Evolutionary conservation across 2,797 vertebrate species (phyloP), one percentile per base, ranked within the genome.

Genomic region (Falco columbarius): DNA sequence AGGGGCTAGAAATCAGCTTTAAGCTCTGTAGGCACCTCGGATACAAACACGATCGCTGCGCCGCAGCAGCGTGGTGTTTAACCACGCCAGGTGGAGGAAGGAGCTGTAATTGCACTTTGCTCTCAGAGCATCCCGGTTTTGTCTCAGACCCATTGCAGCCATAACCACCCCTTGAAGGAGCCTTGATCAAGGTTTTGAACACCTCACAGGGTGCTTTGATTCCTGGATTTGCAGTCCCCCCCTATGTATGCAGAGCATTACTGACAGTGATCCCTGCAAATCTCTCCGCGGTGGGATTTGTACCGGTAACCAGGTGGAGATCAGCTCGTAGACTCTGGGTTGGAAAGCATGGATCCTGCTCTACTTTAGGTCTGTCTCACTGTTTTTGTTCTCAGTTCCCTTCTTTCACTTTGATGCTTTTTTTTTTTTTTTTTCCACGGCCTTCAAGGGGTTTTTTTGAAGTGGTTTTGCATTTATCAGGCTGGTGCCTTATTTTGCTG

Each of bases 391-490:
- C 98, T 98, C 88, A 51, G 95, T 93, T 96, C 95, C 90, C 19
- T 94, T 94, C 96, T 96, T 80, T 92, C 86, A 6, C 73, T 97
- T 79, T 95, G 93, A 97, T 24, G 1, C 90, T 59, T 74, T n/a
- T 42, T 86, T 44, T 44, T 44, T 42, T 42, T 42, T 44, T 92
- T 95, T 94, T 88, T 91, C 49, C 94, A 92, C 30, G 1, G 76
- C 59, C 96, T 94, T 95, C 92, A 34, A 66, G 89, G 91, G 90
- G 40, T 26, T 93, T 97, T 97, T 98, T 98, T 98, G 97, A 98
- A 98, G 98, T 98, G 97, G 98, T 98, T 98, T 98, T 92, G 55
- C 94, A 82, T 89, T 26, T 97, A 89, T 93, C 24, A 2, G 49
- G 65, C 22, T 14, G 67, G 5, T 67, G 36, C 49, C 68, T 71